Conservation (phyloP, 2,113 vertebrate genomes). For the Cnemophilus loriae region DNA sequence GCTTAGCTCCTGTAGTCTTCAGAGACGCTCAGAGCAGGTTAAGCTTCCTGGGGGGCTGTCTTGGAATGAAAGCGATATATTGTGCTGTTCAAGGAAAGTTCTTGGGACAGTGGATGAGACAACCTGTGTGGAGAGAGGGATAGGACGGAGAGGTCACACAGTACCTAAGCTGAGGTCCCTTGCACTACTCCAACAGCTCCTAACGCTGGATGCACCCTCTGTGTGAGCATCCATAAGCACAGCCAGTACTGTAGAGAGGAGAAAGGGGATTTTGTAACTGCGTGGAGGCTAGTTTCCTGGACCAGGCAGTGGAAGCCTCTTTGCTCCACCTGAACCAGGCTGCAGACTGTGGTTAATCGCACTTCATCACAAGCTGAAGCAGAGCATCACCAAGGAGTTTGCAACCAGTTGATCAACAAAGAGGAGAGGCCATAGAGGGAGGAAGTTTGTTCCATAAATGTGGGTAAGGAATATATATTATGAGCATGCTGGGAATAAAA, state of each 20-base stretch:
- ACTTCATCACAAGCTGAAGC: not conserved
- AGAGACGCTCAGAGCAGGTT: not conserved
- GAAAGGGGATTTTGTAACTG: not conserved
- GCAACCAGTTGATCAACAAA: not conserved
- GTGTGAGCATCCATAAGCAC: not conserved
- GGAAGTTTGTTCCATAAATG: not conserved
- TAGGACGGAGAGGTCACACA: accelerated
- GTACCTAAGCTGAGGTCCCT: not conserved
- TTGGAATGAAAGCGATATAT: not conserved
- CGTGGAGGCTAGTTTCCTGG: not conserved
- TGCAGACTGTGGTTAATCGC: not conserved
- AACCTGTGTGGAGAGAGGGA: not conserved
- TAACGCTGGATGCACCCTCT: not conserved
- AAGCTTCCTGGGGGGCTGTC: not conserved
- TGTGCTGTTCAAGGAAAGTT: not conserved
- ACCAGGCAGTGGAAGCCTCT: not conserved
- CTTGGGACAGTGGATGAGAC: not conserved
- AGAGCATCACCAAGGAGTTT: not conserved
- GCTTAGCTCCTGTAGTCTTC: not conserved
- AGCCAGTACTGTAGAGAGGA: not conserved
- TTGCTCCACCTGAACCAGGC: not conserved
- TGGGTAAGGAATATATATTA: not conserved
- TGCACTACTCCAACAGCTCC: not conserved
- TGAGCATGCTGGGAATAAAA: not conserved
- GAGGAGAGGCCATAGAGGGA: not conserved